These are phyloP conservation scores for Venustoraphidia nigricollis DNA, from an alignment of 2,888 invertebrate species.

Conservation along the genomic window DNA sequence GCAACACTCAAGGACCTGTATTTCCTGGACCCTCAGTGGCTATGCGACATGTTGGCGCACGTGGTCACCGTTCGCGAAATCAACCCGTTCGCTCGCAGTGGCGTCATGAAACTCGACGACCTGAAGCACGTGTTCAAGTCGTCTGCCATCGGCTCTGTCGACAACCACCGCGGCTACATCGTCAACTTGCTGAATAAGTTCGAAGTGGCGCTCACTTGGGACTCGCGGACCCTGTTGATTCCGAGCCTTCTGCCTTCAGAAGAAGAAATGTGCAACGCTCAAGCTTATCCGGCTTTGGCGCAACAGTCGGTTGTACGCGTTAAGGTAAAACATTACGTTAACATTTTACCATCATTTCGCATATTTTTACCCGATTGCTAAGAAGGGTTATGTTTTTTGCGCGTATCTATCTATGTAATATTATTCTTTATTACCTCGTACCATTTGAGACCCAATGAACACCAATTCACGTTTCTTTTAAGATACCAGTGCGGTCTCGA, in stretches of 20 bases:
- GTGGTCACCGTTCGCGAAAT: constrained; percentile 95
- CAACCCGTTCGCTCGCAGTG: constrained; percentile 84
- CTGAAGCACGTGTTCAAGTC: constrained; percentile 84
- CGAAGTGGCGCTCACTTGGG: constrained; percentile 94
- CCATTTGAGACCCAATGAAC: no score
- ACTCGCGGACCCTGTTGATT: constrained; percentile 74
- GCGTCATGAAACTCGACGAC: constrained; percentile 88
- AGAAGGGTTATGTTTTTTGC: no score
- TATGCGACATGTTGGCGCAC: constrained; percentile 93
- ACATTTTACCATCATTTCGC: no score
- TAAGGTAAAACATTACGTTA: constrained; percentile 19
- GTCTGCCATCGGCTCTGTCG: constrained; percentile 57
- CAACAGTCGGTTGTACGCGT: constrained; percentile 28
- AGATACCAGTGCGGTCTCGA: constrained; percentile 41
- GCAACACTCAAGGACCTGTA: constrained; percentile 87
- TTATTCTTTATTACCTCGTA: no score
- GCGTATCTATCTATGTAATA: no score
- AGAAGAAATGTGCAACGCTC: constrained; percentile 41
- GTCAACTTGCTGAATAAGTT: constrained; percentile 89
- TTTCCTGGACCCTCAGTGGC: constrained; percentile 96
- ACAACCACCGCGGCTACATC: constrained; percentile 56
- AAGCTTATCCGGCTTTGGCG: constrained; percentile 25
- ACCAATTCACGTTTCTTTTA: no score
- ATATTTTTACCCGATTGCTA: no score
- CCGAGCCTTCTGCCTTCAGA: constrained; percentile 81